These are phyloP conservation scores for Melieria omissa DNA, from an alignment of 2,888 invertebrate species.

Conservation along the genomic window DNA sequence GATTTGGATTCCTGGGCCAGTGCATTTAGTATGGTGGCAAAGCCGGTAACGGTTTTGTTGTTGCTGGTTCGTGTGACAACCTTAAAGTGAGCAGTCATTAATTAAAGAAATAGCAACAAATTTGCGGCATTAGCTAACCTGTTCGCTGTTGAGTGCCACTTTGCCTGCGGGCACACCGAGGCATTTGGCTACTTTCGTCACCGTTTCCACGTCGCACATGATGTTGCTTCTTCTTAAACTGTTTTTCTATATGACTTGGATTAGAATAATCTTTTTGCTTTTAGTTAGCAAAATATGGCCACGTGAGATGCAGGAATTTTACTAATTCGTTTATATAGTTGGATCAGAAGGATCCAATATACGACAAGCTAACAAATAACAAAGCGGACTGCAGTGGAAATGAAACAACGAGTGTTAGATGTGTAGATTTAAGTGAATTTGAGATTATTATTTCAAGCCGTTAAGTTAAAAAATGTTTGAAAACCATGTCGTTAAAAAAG, in stretches of 20 bases:
- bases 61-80: slow-evolving; percentile 68
- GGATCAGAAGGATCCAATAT: no score
- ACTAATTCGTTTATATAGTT: no score
- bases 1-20: slow-evolving; percentile 67
- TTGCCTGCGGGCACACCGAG: slow-evolving; percentile 69
- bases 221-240: slow-evolving; percentile 1
- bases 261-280: neutral
- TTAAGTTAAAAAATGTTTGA: no score
- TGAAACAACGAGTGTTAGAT: no score
- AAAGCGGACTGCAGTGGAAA: no score
- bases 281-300: no score
- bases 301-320: no score
- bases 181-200: slow-evolving; percentile 70
- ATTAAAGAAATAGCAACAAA: neutral
- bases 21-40: slow-evolving; percentile 69
- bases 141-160: slow-evolving; percentile 70
- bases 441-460: no score
- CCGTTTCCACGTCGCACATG: slow-evolving; percentile 63
- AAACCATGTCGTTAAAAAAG: no score
- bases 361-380: no score
- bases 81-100: slow-evolving; percentile 54
- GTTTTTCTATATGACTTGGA: neutral
- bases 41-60: slow-evolving; percentile 68
- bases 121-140: slow-evolving; percentile 51
- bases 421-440: no score